Evolutionary conservation across 2,113 vertebrate species (phyloP).

Genomic region (Halcyon malimbica): DNA sequence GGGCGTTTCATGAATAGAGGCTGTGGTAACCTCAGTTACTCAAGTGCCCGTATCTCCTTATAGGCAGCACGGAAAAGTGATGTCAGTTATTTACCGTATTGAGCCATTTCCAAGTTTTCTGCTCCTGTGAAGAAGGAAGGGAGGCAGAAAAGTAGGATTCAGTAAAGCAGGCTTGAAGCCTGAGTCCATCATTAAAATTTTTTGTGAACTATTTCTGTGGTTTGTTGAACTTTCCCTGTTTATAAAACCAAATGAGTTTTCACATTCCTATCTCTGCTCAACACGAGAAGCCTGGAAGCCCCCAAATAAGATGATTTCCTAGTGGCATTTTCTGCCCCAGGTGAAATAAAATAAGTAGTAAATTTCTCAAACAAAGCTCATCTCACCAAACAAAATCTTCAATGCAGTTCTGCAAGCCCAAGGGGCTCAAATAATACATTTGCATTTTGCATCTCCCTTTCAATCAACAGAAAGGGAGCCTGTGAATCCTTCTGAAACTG

Average conservation of each 20-base stretch:
- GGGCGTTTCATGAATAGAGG: neutral
- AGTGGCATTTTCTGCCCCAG: neutral
- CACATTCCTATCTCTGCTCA: neutral
- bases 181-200: neutral
- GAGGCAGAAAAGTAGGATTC: neutral
- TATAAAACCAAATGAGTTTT: constrained; percentile 37
- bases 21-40: neutral
- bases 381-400: constrained; percentile 44
- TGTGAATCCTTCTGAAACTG: neutral
- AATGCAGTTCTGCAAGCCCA: constrained; percentile 4
- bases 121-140: neutral
- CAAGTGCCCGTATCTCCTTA: neutral
- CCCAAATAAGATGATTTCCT: constrained; percentile 11
- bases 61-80: neutral
- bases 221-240: constrained; percentile 18
- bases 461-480: constrained; percentile 13
- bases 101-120: neutral
- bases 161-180: neutral
- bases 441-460: constrained; percentile 26
- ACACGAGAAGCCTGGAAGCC: neutral
- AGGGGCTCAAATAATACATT: constrained; percentile 11
- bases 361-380: constrained; percentile 37
- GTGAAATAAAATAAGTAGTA: constrained; percentile 15
- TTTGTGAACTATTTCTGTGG: neutral
- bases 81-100: neutral